Conservation (phyloP, 2,113 vertebrate genomes). For the Daboia siamensis region DNA sequence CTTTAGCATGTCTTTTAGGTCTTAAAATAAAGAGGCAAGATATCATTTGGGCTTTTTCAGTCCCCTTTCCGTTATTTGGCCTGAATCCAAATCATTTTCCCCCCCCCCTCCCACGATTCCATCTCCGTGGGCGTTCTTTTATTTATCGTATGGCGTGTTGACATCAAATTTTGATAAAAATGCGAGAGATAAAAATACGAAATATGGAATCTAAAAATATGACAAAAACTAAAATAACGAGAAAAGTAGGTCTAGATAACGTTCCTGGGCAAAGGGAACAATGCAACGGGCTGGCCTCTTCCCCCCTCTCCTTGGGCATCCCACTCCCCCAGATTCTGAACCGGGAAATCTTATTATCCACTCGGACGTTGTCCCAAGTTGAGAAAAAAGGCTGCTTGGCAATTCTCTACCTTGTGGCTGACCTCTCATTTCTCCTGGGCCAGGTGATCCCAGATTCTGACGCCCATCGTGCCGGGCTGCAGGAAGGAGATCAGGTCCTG, state of each 20-base stretch:
- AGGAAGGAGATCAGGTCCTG: constrained; percentile 96
- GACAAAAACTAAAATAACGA: background rate
- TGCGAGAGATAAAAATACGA: background rate
- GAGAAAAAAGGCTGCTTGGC: background rate
- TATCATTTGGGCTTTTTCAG: background rate
- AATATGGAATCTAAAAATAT: background rate
- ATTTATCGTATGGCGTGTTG: background rate
- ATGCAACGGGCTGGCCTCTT: background rate
- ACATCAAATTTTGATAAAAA: background rate
- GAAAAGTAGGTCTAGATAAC: background rate
- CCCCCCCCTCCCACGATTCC: background rate
- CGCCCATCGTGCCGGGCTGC: constrained; percentile 90
- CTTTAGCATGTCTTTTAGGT: background rate
- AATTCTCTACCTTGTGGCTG: background rate
- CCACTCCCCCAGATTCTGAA: background rate
- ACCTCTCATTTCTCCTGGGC: background rate
- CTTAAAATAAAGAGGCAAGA: background rate
- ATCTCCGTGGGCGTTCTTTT: background rate
- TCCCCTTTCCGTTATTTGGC: background rate
- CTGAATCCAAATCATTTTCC: background rate
- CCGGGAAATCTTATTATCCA: background rate
- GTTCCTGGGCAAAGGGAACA: background rate
- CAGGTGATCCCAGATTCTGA: constrained; percentile 97
- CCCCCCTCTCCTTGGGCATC: background rate
- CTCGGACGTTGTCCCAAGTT: background rate